These are phyloP conservation scores for Micrastur ruficollis DNA, from an alignment of 2,797 vertebrate species.

Conservation along the genomic window DNA sequence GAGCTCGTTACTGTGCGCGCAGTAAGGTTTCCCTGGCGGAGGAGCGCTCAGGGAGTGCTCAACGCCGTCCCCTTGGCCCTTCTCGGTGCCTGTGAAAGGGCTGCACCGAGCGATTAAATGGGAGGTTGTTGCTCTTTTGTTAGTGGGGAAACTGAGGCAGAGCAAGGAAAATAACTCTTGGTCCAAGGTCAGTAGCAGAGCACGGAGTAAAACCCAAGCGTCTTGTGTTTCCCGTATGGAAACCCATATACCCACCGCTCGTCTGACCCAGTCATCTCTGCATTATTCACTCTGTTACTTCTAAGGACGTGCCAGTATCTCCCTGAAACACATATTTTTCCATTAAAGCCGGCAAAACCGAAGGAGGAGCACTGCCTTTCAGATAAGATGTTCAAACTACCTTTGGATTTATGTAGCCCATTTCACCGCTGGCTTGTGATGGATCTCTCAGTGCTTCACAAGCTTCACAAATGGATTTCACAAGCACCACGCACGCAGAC, in stretches of 20 bases:
- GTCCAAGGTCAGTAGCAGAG: background rate
- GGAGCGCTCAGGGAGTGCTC: background rate
- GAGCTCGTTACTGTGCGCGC: background rate
- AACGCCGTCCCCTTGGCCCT: background rate
- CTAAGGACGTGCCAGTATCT: background rate
- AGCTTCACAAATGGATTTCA: background rate
- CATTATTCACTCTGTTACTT: background rate
- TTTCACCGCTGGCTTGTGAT: background rate
- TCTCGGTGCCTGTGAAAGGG: rapidly evolving
- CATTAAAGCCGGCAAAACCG: background rate
- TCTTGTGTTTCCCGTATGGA: rapidly evolving
- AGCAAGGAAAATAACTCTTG: background rate
- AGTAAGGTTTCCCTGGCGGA: background rate
- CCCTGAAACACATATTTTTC: background rate
- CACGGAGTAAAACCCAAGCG: background rate
- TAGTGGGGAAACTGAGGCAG: background rate
- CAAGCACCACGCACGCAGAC: rapidly evolving
- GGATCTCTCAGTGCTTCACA: background rate
- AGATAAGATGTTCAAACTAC: background rate
- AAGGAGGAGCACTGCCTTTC: background rate
- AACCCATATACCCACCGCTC: background rate
- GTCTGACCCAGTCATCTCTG: background rate
- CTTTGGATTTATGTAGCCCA: background rate
- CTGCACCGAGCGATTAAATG: background rate
- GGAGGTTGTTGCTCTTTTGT: background rate